These are phyloP conservation scores for Diadromus collaris DNA, from an alignment of 2,888 invertebrate genomes.

Conservation along the genomic window DNA sequence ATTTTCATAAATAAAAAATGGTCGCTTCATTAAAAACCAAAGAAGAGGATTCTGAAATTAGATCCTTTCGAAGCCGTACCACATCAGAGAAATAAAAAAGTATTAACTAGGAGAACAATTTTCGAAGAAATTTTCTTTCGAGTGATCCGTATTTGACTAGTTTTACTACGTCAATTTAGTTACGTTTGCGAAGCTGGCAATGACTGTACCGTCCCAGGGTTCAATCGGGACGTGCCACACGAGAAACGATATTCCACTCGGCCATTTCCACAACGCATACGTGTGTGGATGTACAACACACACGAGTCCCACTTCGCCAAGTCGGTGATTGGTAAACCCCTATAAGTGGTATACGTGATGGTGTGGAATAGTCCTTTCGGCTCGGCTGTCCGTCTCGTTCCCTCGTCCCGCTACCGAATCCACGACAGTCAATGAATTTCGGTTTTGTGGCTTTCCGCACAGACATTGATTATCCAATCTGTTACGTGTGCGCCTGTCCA, in stretches of 20 bases:
- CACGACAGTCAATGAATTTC: conserved; percentile 32
- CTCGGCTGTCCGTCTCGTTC: neutral
- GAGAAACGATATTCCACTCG: conserved; percentile 36
- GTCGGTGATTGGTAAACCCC: conserved; percentile 48
- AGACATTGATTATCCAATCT: conserved; percentile 22
- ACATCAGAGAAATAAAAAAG: neutral
- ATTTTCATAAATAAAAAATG: too few relatives aligned
- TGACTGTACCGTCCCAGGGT: conserved; percentile 13
- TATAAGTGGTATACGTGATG: conserved; percentile 47
- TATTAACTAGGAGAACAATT: neutral
- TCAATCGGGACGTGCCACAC: conserved; percentile 39
- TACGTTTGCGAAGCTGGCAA: conserved; percentile 21
- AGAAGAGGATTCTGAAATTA: too few relatives aligned
- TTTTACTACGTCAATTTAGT: neutral
- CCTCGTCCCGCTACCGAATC: conserved; percentile 1
- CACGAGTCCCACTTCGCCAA: conserved; percentile 16
- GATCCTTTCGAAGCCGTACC: too few relatives aligned
- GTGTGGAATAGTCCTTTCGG: neutral
- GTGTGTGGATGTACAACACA: conserved; percentile 6
- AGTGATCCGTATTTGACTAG: neutral
- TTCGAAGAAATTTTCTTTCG: neutral
- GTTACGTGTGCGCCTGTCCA: neutral
- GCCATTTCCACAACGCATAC: conserved; percentile 47
- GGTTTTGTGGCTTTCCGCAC: conserved; percentile 25
- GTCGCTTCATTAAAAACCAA: too few relatives aligned